phyloP scores from a whole-genome alignment of 2,888 invertebrate species.

The Caradrina clavipalpis region DNA sequence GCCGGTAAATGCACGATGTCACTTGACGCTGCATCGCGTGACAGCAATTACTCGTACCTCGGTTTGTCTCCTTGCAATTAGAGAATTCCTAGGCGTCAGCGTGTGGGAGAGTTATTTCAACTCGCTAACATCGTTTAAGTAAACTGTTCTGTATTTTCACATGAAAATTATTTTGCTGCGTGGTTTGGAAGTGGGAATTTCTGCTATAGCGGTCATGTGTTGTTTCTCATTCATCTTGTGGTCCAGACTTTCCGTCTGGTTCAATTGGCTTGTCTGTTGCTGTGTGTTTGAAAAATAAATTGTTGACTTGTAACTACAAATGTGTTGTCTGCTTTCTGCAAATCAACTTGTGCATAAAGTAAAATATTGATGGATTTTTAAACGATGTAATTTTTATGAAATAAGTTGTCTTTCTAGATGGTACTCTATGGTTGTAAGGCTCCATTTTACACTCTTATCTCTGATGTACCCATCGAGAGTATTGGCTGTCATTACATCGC shows the following conservation, averaged over 20 bases:
- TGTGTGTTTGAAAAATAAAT: slow-evolving; percentile 13
- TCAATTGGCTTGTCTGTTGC: slow-evolving; percentile 28
- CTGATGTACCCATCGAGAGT: not conserved
- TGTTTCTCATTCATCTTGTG: slow-evolving; percentile 48
- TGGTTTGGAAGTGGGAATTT: slow-evolving; percentile 36
- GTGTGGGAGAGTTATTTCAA: slow-evolving; percentile 83
- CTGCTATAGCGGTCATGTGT: slow-evolving; percentile 39
- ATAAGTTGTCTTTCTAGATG: no score
- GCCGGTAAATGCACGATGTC: slow-evolving; percentile 57
- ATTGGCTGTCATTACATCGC: not conserved
- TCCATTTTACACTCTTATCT: not conserved
- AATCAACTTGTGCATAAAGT: no score
- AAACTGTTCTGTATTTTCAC: slow-evolving; percentile 63
- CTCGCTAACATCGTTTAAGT: slow-evolving; percentile 71
- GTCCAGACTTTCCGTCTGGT: slow-evolving; percentile 23
- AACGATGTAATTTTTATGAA: no score
- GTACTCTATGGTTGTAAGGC: no score
- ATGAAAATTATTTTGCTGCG: slow-evolving; percentile 65
- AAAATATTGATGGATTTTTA: no score
- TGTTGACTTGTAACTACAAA: not conserved
- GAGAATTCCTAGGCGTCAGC: slow-evolving; percentile 78
- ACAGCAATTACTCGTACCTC: slow-evolving; percentile 69
- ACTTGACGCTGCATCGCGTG: slow-evolving; percentile 65
- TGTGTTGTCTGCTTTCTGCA: not conserved
- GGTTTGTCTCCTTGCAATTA: slow-evolving; percentile 77